A percentile compares a stretch with the other conserved stretches of the same genome.
phyloP scores from a whole-genome alignment of 2,113 vertebrate species.

The Alligator sinensis region DNA sequence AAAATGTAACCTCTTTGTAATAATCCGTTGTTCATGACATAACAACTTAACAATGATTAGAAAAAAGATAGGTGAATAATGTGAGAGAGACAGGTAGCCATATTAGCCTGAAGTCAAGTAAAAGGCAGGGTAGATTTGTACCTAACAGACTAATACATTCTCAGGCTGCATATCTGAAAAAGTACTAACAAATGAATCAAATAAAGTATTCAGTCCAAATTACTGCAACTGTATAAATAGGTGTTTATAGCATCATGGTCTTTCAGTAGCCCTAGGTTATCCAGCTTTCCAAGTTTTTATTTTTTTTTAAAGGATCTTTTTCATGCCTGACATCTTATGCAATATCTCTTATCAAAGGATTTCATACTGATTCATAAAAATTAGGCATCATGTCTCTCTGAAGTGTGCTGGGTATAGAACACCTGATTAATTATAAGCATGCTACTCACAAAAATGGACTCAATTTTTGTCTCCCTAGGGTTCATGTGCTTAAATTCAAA shows the following conservation, averaged over 20 bases:
- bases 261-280: neutral
- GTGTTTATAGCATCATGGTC: slow-evolving; percentile 6
- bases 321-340: neutral
- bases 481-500: neutral
- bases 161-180: neutral
- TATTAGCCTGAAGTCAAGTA: too few relatives aligned
- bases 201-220: slow-evolving; percentile 25
- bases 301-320: slow-evolving; percentile 30
- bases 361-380: neutral
- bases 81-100: neutral
- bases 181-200: neutral
- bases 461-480: neutral
- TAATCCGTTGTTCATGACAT: neutral
- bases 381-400: neutral
- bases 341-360: slow-evolving; percentile 33
- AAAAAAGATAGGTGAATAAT: neutral
- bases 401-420: neutral
- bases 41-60: neutral
- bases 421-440: neutral
- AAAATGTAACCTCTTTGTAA: neutral
- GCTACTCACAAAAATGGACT: neutral
- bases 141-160: neutral
- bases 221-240: neutral
- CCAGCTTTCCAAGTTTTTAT: neutral
- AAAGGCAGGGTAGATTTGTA: too few relatives aligned